Percentiles rank a stretch among this genome's conserved stretches.
These are phyloP conservation scores for Phragmatobia fuliginosa DNA, from an alignment of 2,888 invertebrate species.

Conservation along the genomic window DNA sequence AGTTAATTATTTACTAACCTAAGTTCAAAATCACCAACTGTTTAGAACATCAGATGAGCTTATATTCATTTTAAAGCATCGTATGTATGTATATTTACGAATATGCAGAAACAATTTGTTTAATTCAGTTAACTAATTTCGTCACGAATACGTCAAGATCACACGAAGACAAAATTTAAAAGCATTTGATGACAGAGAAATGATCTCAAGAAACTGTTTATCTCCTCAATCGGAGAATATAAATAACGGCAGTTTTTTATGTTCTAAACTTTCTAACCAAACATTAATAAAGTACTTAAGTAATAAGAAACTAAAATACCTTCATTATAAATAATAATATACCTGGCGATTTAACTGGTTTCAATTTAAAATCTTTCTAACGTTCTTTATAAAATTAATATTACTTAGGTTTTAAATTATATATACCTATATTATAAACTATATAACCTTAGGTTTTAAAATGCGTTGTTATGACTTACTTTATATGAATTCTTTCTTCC, in stretches of 20 bases:
- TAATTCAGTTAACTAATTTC: too few species aligned
- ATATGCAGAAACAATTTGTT: too few species aligned
- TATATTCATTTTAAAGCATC: too few species aligned
- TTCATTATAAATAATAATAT: too few species aligned
- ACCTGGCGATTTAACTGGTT: background rate
- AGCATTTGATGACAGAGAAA: background rate
- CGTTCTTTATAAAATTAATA: background rate
- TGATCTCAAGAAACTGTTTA: background rate
- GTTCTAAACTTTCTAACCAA: background rate
- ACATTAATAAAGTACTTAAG: background rate
- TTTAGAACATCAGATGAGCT: conserved; percentile 26
- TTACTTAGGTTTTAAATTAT: too few species aligned
- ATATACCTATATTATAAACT: too few species aligned
- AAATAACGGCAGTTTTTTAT: background rate
- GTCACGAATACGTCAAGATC: background rate
- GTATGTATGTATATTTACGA: too few species aligned
- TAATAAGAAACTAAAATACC: too few species aligned
- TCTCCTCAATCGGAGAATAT: background rate
- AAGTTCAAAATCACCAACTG: conserved; percentile 24
- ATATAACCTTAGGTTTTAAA: too few species aligned
- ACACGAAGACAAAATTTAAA: background rate
- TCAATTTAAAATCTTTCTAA: background rate
- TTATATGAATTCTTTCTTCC: conserved; percentile 48
- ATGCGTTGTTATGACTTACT: conserved; percentile 28
- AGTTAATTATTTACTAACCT: background rate